Conservation (phyloP, 2,113 vertebrate species). For the Syngnathus scovelli region DNA sequence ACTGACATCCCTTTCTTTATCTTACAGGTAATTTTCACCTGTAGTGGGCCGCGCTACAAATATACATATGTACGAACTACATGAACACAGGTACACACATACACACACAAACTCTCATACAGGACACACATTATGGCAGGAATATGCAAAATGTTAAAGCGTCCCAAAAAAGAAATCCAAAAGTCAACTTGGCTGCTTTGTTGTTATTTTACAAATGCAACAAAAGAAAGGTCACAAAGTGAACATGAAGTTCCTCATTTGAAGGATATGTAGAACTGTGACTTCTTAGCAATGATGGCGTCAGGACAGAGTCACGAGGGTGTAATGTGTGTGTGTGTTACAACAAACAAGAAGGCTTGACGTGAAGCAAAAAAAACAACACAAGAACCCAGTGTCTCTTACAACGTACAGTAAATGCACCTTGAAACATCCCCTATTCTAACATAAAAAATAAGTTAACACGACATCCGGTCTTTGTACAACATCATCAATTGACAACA, state of each 20-base stretch:
- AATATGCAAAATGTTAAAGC: conserved; percentile 58
- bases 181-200: conserved; percentile 38
- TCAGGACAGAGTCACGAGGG: conserved; percentile 5
- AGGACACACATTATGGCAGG: conserved; percentile 55
- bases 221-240: conserved; percentile 19
- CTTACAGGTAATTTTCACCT: conserved; percentile 23
- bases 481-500: conserved; percentile 9
- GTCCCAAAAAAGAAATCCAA: conserved; percentile 20
- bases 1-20: conserved; percentile 51
- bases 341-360: conserved; percentile 30
- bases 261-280: conserved; percentile 20
- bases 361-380: conserved; percentile 41
- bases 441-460: conserved; percentile 44
- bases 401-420: conserved; percentile 45
- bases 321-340: not conserved
- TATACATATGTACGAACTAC: conserved; percentile 53
- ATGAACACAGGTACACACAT: conserved; percentile 50
- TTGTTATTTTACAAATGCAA: conserved; percentile 41
- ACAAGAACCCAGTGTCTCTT: conserved; percentile 37
- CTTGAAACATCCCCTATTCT: conserved; percentile 37
- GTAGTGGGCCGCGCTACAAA: conserved; percentile 51
- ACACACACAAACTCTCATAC: conserved; percentile 30
- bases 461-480: conserved; percentile 38
- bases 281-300: conserved; percentile 14
- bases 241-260: conserved; percentile 14